Percentiles rank a stretch among this genome's conserved stretches.
Conservation (phyloP, 2,113 vertebrate species). For the Larimichthys crocea region DNA sequence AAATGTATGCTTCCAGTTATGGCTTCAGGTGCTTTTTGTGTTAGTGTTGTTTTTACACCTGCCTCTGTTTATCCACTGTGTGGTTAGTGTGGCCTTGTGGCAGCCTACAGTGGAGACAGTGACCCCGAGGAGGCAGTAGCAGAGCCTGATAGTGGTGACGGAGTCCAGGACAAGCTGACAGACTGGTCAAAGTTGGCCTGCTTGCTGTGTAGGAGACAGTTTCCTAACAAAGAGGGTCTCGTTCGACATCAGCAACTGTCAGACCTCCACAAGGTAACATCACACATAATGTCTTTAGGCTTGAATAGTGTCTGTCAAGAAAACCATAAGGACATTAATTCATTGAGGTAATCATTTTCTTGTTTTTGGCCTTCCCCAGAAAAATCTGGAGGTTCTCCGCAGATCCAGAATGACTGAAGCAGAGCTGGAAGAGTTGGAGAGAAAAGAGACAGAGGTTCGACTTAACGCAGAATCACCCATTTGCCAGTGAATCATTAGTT, state of each 20-base stretch:
- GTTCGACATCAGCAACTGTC: conserved; percentile 96
- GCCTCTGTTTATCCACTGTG: not conserved
- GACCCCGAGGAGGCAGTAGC: conserved; percentile 91
- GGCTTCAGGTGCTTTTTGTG: not conserved
- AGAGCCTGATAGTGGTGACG: conserved; percentile 86
- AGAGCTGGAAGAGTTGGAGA: conserved; percentile 95
- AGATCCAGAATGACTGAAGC: conserved; percentile 91
- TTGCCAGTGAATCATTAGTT: not conserved
- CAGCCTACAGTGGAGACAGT: conserved; percentile 97
- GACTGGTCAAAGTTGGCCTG: conserved; percentile 99
- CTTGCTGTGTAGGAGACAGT: conserved; percentile 94
- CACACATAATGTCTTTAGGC: not conserved
- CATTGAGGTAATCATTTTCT: not conserved
- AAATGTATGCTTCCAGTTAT: not conserved
- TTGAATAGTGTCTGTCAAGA: not conserved
- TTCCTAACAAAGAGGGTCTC: conserved; percentile 94
- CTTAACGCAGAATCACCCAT: not conserved
- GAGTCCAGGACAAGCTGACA: conserved; percentile 90
- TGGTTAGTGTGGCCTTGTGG: conserved; percentile 91
- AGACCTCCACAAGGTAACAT: conserved; percentile 94
- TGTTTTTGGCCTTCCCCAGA: conserved; percentile 78
- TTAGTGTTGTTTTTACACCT: not conserved
- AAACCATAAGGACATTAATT: too few relatives aligned
- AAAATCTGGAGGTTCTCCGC: conserved; percentile 96
- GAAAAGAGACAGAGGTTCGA: conserved; percentile 94